A percentile compares a stretch with the other conserved stretches of the same genome.
phyloP scores from a whole-genome alignment of 1,140 invertebrate species.

The Philotrypesis tridentata region DNA sequence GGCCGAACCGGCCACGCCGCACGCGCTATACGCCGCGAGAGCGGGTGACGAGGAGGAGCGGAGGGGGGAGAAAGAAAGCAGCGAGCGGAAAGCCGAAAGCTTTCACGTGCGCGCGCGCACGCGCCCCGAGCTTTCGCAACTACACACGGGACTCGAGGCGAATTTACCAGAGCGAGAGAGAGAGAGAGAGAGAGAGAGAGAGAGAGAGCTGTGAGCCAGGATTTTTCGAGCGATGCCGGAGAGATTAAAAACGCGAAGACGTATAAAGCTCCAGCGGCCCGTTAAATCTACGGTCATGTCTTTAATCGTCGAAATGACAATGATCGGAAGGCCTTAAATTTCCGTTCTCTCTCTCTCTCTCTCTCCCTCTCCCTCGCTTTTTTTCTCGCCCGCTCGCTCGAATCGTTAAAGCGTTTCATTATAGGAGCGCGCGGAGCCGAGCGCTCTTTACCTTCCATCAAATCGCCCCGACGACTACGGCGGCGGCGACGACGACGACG shows the following conservation, averaged over 20 bases:
- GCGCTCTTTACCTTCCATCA: slow-evolving; percentile 35
- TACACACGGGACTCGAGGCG: no score
- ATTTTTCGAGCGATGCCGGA: background rate
- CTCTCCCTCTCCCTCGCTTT: no score
- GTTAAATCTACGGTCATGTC: background rate
- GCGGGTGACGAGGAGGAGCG: no score
- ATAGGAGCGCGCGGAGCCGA: background rate
- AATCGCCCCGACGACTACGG: no score
- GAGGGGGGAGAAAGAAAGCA: no score
- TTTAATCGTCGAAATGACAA: background rate
- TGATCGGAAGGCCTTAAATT: slow-evolving; percentile 4
- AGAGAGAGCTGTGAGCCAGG: background rate
- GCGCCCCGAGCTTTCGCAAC: background rate
- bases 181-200: no score
- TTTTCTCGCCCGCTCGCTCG: no score
- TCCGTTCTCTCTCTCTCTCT: background rate
- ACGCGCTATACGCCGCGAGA: background rate
- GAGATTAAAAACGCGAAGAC: background rate
- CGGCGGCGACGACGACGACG: no score
- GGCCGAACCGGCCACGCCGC: background rate
- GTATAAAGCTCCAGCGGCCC: background rate
- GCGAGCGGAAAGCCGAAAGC: no score
- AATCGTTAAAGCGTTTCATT: slow-evolving; percentile 38
- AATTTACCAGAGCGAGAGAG: background rate
- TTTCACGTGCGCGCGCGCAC: background rate